phyloP scores from a whole-genome alignment of 2,797 vertebrate genomes.

The Sylvia borin region DNA sequence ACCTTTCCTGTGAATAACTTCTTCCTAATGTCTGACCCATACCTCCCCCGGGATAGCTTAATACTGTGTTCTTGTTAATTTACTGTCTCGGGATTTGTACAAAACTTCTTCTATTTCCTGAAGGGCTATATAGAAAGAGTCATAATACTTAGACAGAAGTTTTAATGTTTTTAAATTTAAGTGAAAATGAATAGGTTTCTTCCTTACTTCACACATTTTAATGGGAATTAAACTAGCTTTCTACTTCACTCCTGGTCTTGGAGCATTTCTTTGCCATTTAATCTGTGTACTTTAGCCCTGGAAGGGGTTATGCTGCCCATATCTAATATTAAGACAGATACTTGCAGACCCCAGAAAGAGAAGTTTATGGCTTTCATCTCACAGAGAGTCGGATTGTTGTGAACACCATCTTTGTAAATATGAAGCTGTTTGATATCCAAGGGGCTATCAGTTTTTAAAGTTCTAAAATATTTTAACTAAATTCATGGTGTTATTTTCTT shows the following conservation, averaged over 20 bases:
- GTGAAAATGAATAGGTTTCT: not conserved
- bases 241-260: not conserved
- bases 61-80: not conserved
- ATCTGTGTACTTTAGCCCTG: not conserved
- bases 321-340: not conserved
- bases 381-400: not conserved
- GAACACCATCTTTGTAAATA: not conserved
- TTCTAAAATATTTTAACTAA: not conserved
- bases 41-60: no score
- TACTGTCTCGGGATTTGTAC: not conserved
- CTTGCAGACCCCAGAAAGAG: not conserved
- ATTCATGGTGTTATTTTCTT: not conserved
- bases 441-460: not conserved
- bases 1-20: not conserved
- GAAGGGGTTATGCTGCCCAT: not conserved
- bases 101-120: not conserved
- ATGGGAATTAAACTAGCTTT: not conserved
- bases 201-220: not conserved
- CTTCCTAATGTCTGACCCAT: not conserved
- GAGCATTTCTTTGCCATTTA: not conserved
- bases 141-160: not conserved
- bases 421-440: not conserved
- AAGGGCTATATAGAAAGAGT: not conserved
- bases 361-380: not conserved
- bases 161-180: not conserved